Percentiles rank a stretch among this genome's conserved stretches.
Conservation (phyloP, 2,888 invertebrate species). For the Drosophila sordidula region DNA sequence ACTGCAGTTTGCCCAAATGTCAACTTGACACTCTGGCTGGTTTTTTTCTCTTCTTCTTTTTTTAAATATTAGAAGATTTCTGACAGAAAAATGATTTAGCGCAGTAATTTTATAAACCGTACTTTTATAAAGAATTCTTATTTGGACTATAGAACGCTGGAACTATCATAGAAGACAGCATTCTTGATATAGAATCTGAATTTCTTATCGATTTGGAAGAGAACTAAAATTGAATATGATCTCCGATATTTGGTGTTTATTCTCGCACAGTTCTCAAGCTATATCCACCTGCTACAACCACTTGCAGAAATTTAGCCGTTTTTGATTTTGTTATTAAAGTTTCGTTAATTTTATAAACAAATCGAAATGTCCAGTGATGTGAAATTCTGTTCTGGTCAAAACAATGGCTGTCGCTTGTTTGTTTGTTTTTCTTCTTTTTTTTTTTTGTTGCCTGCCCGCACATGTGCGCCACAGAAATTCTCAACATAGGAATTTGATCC, state of each 20-base stretch:
- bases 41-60: too few species aligned
- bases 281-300: background rate
- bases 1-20: slow-evolving; percentile 16
- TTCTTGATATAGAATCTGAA: too few species aligned
- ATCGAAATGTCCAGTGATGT: background rate
- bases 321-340: background rate
- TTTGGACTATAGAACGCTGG: too few species aligned
- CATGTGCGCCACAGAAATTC: slow-evolving; percentile 27
- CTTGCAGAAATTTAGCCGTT: background rate
- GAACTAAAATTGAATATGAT: too few species aligned
- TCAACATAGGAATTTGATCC: slow-evolving; percentile 38
- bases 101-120: too few species aligned
- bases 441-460: slow-evolving; percentile 12
- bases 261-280: too few species aligned
- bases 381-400: slow-evolving; percentile 26
- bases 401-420: slow-evolving; percentile 42
- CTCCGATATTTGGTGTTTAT: too few species aligned
- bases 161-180: too few species aligned
- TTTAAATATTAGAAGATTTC: too few species aligned
- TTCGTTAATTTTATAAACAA: background rate
- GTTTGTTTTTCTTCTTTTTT: slow-evolving; percentile 2
- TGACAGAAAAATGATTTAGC: too few species aligned
- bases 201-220: too few species aligned
- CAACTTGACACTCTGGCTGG: slow-evolving; percentile 6
- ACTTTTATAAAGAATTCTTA: too few species aligned